Base-by-base conservation (phyloP, 2,113 vertebrate genomes). In the Dryoscopus gambensis region DNA sequence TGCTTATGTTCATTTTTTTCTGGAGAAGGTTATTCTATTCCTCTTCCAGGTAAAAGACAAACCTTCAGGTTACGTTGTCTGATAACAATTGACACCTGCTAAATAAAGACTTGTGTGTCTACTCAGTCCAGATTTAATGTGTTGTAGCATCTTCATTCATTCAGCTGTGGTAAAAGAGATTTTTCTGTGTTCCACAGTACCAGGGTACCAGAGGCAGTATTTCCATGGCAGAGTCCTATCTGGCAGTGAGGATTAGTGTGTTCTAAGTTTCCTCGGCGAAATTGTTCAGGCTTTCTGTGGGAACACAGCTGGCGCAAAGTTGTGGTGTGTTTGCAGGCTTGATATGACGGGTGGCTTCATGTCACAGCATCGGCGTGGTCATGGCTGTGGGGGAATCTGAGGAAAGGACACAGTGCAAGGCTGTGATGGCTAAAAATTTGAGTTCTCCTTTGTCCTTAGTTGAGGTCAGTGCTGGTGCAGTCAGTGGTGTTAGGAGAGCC, bases 251-350 rank as follows among this genome's bases (percentile, higher is more conserved):
- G 44, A 33, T 56, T 25, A 31, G 11, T 21, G 7, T 40, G 5
- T 78, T 85, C 2, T 47, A 77, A 74, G n/a, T 87, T 86, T 73
- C 31, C 31, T 77, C 40, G 39, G 35, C 80, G 35, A 83, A 49
- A 37, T 57, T 65, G 18, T 47, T 73, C 77, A 49, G 57, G 33
- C 25, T 88, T 86, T 69, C 39, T 74, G 11, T 69, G 68, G 40
- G 46, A 73, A 53, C 4, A 1, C 21, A 11, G 7, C 20, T 76
- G 62, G 37, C 0, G 0, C 11, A 52, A 60, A 39, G 21, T 56
- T 50, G 30, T 64, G 30, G 2, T 69, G 27, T 40, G 40, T 90
- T 87, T 70, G 14, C 55, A 67, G 56, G 35, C 22, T 60, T 60
- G 31, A 7, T 86, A 10, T 3, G 35, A 42, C 22, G 3, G 15